Evolutionary conservation across 2,113 vertebrate species (phyloP), one percentile per base, ranked within the genome.

Genomic region (Cyanistes caeruleus): DNA sequence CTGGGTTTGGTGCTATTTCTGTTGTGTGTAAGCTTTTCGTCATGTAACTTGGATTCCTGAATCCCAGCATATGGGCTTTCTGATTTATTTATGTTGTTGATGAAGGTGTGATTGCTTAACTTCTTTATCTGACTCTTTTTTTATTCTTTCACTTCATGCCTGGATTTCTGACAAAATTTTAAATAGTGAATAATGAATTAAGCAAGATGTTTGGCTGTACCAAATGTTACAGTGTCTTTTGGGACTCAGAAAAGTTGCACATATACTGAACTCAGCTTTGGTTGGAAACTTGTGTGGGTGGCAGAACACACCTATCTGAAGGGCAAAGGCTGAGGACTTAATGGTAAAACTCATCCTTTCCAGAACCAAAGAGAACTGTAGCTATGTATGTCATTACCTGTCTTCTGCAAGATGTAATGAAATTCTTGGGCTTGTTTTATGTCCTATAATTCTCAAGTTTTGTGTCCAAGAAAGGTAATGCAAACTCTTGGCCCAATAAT

Each of bases 141-240:
- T 86, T 41, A 77, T 88, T 89, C 95, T 90, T 95, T 90, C 83
- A 65, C 35, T 93, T 95, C 86, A 90, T 67, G 74, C 39, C 64
- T 97, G 84, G 87, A 94, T 90, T 96, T 93, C 67, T 96, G 91
- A 87, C 93, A 93, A 94, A 65, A 62, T 58, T 93, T 90, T 75
- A 81, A 87, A 63, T 89, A 74, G 76, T 96, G 94, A 96, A 95
- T 96, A 94, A 96, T 94, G 94, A 93, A 93, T 96, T 92, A 97
- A 93, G 76, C 68, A 93, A 95, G 80, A 93, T 92, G 91, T 86
- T 95, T 95, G 75, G 59, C 70, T 95, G 59, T 84, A 93, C 75
- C 90, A 96, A 95, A 93, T 93, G 90, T 81, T 89, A 48, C 84
- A 48, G 59, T 73, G 62, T 67, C 87, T 85, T 87, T 86, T 77